Percentiles rank a stretch among this genome's conserved stretches.
These are phyloP conservation scores for Bombus vancouverensis DNA, from an alignment of 1,140 invertebrate species.

Conservation along the genomic window DNA sequence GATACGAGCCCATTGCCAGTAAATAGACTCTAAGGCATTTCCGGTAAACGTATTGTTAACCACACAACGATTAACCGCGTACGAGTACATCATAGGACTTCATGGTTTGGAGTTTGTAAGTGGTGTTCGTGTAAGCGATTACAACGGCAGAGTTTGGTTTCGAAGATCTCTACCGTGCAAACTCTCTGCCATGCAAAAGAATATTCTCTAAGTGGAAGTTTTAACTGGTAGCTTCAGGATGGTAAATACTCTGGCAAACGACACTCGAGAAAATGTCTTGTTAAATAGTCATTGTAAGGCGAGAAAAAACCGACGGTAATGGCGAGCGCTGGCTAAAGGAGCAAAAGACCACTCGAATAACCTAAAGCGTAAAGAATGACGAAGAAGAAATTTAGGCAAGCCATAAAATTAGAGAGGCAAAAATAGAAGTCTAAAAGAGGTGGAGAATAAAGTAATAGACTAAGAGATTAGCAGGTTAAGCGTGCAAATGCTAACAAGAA, in stretches of 20 bases:
- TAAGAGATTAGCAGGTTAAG: slow-evolving; percentile 54
- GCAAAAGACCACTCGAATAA: too few relatives aligned
- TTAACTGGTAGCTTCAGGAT: slow-evolving; percentile 36
- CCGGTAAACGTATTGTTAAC: slow-evolving; percentile 21
- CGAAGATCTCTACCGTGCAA: neutral
- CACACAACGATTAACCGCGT: neutral
- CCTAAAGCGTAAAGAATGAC: neutral
- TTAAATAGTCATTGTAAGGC: slow-evolving; percentile 45
- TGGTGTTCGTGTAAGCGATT: neutral
- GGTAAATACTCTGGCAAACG: neutral
- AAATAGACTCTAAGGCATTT: slow-evolving; percentile 7
- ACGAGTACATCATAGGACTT: neutral
- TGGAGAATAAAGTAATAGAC: slow-evolving; percentile 9
- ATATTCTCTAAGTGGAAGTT: slow-evolving; percentile 51
- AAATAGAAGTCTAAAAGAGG: neutral
- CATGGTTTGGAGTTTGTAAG: neutral
- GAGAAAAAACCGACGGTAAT: neutral
- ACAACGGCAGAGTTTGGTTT: neutral
- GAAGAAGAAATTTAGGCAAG: neutral
- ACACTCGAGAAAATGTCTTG: slow-evolving; percentile 54
- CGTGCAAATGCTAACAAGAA: slow-evolving; percentile 63
- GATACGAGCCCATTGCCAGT: slow-evolving; percentile 14
- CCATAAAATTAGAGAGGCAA: too few relatives aligned
- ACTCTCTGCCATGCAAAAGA: neutral
- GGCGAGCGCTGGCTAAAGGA: too few relatives aligned